Evolutionary conservation across 2,797 vertebrate genomes (phyloP).

Genomic region (Semotilus atromaculatus): DNA sequence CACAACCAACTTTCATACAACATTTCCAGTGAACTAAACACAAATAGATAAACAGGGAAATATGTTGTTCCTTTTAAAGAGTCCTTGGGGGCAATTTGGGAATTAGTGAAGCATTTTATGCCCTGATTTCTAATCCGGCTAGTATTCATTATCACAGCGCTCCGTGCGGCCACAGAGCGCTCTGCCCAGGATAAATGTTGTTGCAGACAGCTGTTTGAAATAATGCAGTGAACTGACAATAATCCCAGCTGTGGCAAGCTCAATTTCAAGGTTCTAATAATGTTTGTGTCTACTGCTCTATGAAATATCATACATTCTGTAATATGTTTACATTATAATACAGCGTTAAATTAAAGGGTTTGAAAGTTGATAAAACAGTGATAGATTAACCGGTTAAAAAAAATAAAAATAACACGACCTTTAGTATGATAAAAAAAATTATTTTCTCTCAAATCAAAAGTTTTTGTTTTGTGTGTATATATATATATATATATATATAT

Average conservation of each 20-base stretch:
- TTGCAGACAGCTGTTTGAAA: constrained; percentile 69
- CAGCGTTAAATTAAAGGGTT: constrained; percentile 58
- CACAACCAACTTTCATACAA: not conserved
- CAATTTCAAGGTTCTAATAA: constrained; percentile 78
- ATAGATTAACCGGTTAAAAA: no score
- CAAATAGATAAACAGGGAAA: constrained; percentile 41
- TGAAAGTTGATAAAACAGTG: constrained; percentile 38
- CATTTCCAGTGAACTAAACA: not conserved
- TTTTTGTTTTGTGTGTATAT: constrained; percentile 51
- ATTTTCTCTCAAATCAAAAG: constrained; percentile 71
- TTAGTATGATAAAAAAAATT: no score
- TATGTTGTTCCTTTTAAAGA: constrained; percentile 37
- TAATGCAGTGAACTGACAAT: constrained; percentile 74
- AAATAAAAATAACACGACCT: no score
- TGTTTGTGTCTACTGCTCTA: constrained; percentile 74
- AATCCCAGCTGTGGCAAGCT: constrained; percentile 76
- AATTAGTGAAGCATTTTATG: constrained; percentile 54
- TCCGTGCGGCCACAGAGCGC: constrained; percentile 44
- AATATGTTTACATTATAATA: constrained; percentile 78
- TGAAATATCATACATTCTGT: constrained; percentile 73
- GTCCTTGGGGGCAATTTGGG: constrained; percentile 49
- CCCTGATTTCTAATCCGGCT: constrained; percentile 58
- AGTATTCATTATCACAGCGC: constrained; percentile 52
- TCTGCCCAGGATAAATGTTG: constrained; percentile 49
- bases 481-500: no score